A percentile compares a stretch with the other conserved stretches of the same genome.
phyloP scores from a whole-genome alignment of 1,140 invertebrate species.

The Dreissena rostriformis region DNA sequence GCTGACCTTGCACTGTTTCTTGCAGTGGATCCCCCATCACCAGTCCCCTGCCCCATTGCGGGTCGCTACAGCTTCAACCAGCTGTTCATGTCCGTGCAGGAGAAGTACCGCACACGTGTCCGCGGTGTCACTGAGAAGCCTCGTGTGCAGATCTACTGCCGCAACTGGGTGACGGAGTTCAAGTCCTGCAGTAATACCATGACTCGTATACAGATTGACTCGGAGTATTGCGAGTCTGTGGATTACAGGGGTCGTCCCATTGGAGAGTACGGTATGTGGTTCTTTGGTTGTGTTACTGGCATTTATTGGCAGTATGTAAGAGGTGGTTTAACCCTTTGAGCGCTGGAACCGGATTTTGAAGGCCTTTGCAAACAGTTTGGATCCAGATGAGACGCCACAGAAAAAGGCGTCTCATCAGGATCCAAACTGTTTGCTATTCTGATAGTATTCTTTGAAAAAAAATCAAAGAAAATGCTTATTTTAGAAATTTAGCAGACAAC shows the following conservation, averaged over 20 bases:
- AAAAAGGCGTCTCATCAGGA: too few species aligned
- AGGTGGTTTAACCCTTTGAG: too few species aligned
- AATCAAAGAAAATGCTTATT: too few species aligned
- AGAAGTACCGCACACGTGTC: slow-evolving; percentile 94
- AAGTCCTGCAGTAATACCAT: slow-evolving; percentile 90
- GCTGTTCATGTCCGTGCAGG: slow-evolving; percentile 88
- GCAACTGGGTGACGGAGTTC: slow-evolving; percentile 96
- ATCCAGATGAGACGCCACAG: too few species aligned
- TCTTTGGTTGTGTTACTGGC: too few species aligned
- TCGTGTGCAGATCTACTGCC: slow-evolving; percentile 95
- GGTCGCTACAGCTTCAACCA: slow-evolving; percentile 98
- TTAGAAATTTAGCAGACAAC: too few species aligned
- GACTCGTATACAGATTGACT: slow-evolving; percentile 95
- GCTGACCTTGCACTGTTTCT: background rate
- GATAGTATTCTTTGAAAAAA: too few species aligned
- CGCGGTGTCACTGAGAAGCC: slow-evolving; percentile 97
- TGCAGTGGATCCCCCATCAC: slow-evolving; percentile 93
- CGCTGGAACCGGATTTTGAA: too few species aligned
- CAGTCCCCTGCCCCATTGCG: slow-evolving; percentile 96
- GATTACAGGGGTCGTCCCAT: slow-evolving; percentile 96
- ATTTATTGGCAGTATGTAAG: too few species aligned
- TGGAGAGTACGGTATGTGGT: slow-evolving; percentile 83
- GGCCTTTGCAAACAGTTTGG: too few species aligned
- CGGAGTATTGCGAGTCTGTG: slow-evolving; percentile 97
- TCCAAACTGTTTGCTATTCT: too few species aligned